Conservation (phyloP, 2,888 invertebrate species). For the Eilema sororculum region DNA sequence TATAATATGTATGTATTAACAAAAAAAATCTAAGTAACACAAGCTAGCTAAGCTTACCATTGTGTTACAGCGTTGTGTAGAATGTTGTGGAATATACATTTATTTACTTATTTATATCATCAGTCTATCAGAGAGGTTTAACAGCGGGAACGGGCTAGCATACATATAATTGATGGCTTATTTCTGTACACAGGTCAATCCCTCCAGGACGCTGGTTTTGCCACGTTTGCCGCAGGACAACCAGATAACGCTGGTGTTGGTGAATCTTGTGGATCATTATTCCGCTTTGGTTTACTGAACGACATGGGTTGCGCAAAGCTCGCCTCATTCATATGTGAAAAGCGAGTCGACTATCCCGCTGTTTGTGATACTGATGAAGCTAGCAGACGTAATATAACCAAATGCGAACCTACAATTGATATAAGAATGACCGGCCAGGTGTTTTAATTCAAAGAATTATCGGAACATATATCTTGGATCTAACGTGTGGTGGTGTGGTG, state of each 20-base stretch:
- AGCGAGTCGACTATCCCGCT: constrained; percentile 15
- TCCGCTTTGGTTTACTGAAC: constrained; percentile 1
- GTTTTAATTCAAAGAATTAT: background rate
- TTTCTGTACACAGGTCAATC: constrained; percentile 51
- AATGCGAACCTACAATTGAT: background rate
- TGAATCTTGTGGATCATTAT: constrained; percentile 18
- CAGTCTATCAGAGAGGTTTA: too few species aligned
- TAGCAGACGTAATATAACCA: background rate
- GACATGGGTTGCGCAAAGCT: constrained; percentile 3
- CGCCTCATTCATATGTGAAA: constrained; percentile 21
- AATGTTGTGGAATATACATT: too few species aligned
- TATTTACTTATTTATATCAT: too few species aligned
- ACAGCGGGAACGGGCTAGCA: too few species aligned
- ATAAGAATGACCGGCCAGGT: background rate
- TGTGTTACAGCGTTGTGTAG: too few species aligned
- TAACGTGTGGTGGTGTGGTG: too few species aligned
- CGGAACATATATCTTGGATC: too few species aligned
- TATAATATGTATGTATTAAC: too few species aligned
- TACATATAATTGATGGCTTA: too few species aligned
- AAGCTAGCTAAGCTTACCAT: too few species aligned
- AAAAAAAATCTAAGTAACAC: too few species aligned
- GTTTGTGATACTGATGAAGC: constrained; percentile 15
- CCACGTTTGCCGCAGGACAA: constrained; percentile 50
- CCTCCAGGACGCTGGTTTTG: constrained; percentile 58
- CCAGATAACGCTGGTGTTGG: too few species aligned